These are phyloP conservation scores for Nycticorax nycticorax DNA, from an alignment of 2,113 vertebrate species.

Conservation along the genomic window DNA sequence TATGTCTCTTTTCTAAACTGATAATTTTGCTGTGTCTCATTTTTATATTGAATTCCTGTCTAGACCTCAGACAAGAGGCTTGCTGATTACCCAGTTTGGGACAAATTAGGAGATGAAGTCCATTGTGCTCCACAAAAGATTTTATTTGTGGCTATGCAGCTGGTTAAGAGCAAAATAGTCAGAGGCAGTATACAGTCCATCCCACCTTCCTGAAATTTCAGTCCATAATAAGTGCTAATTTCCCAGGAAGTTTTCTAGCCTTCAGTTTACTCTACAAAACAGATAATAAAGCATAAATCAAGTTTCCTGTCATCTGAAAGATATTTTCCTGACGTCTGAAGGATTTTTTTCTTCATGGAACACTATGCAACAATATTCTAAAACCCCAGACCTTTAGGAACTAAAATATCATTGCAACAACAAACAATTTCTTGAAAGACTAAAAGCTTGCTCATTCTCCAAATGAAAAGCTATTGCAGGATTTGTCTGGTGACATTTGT, in stretches of 20 bases:
- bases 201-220: neutral
- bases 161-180: neutral
- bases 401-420: neutral
- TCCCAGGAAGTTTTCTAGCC: neutral
- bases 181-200: neutral
- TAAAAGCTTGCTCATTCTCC: neutral
- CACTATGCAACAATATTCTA: neutral
- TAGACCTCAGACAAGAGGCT: slow-evolving; percentile 25
- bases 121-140: neutral
- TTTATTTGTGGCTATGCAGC: neutral
- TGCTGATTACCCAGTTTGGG: neutral
- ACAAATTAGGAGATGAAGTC: slow-evolving; percentile 3
- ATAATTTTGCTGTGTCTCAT: neutral
- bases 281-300: neutral
- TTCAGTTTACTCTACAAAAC: neutral
- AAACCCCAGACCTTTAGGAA: neutral
- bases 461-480: neutral
- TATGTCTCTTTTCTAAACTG: neutral
- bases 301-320: neutral
- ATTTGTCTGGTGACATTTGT: neutral
- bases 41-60: slow-evolving; percentile 1
- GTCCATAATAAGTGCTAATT: neutral
- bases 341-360: neutral
- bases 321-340: neutral
- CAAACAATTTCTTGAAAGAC: neutral